Base-by-base conservation (phyloP, 2,888 invertebrate genomes). In the Brachyopa scutellaris region DNA sequence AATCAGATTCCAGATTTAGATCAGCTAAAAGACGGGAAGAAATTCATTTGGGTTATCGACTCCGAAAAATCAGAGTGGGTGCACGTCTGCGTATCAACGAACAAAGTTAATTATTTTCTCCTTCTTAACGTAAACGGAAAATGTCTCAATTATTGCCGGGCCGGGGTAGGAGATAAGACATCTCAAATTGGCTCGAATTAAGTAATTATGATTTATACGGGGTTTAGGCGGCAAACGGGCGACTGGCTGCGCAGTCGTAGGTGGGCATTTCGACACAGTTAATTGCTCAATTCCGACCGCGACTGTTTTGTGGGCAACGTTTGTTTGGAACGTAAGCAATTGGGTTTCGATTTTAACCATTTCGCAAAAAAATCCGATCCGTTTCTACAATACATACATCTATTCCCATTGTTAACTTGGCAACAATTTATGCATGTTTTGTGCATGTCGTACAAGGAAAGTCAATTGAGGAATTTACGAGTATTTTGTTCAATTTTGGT, bases 391-490 rank as follows among this genome's bases (percentile, higher is more conserved):
- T n/a, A 36, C 11, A 36, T 11, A 2, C 36, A 15, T 53, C n/a
- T 9, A 33, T 8, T 36, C 26, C 15, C 7, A n/a, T 33, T 49
- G 36, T 15, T 19, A 8, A 21, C 11, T 26, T 36, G 11, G 40
- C 36, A 59, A 51, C 59, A 70, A 53, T 76, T 70, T 82, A 76
- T 70, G 47, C 64, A 66, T 59, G 47, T 64, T 59, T 57, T 61
- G 33, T 45, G 45, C 64, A 59, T 64, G 69, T 74, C 69, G 49
- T 57, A 74, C 67, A 64, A 62, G 36, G 62, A 62, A 80, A 57
- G 69, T 55, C 76, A 76, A 77, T 76, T 70, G 82, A 59, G 70
- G 82, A 82, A 82, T 82, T 76, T 82, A n/a, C n/a, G n/a, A n/a
- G n/a, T n/a, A 76, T 76, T 59, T 29, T 13, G 40, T 53, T 59